Percentiles rank a stretch among this genome's conserved stretches.
Conservation (phyloP, 2,888 invertebrate species). For the Lottia gigantea region DNA sequence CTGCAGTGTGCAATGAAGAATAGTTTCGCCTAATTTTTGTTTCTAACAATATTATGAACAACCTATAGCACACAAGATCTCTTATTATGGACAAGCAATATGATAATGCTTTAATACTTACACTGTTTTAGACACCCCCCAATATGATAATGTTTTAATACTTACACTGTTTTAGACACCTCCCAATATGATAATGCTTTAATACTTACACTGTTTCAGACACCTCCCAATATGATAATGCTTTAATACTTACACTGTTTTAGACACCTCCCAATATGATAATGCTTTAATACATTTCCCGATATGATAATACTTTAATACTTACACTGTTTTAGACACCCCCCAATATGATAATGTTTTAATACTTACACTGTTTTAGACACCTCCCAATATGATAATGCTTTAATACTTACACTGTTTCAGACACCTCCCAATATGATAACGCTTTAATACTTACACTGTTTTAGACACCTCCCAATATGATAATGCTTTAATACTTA, state of each 20-base stretch:
- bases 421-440: constrained; percentile 89
- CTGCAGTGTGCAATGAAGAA: too few species aligned
- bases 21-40: too few species aligned
- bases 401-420: constrained; percentile 82
- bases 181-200: constrained; percentile 86
- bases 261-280: constrained; percentile 89
- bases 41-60: too few species aligned
- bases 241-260: constrained; percentile 79
- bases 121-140: constrained; percentile 91
- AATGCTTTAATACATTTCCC: constrained; percentile 86
- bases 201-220: constrained; percentile 84
- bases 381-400: constrained; percentile 87
- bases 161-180: constrained; percentile 89
- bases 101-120: constrained; percentile 76
- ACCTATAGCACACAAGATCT: constrained; percentile 89
- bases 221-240: constrained; percentile 86
- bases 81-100: too few species aligned
- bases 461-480: constrained; percentile 90
- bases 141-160: constrained; percentile 83
- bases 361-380: constrained; percentile 85
- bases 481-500: constrained; percentile 76
- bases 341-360: constrained; percentile 86
- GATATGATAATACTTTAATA: constrained; percentile 79
- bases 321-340: constrained; percentile 89
- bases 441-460: constrained; percentile 84